Conservation (phyloP, 2,888 invertebrate species). For the Candidula unifasciata region DNA sequence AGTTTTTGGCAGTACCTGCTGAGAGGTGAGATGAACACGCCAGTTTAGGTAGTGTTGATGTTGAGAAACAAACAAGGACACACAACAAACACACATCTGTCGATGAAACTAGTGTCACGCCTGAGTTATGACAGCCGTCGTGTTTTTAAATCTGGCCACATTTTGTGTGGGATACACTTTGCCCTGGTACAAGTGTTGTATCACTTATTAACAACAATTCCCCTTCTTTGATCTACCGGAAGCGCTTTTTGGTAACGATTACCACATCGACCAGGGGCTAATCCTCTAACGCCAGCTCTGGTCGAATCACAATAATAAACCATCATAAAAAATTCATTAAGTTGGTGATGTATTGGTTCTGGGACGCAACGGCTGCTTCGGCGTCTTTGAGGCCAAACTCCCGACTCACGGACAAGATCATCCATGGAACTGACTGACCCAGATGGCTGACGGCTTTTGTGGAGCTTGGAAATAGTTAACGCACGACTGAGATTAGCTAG, state of each 20-base stretch:
- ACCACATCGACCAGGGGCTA: constrained; percentile 27
- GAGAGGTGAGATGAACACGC: too few species aligned
- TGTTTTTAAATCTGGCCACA: too few species aligned
- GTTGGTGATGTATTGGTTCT: constrained; percentile 15
- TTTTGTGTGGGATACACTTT: neutral
- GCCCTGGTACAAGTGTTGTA: neutral
- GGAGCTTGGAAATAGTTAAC: neutral
- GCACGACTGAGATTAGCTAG: neutral
- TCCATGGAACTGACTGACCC: constrained; percentile 18
- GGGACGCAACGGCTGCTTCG: neutral
- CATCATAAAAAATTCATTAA: constrained; percentile 23
- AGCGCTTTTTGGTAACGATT: constrained; percentile 26
- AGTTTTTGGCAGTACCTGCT: too few species aligned
- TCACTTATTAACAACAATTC: neutral
- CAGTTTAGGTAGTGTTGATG: too few species aligned
- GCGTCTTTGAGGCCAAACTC: neutral
- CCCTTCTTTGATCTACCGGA: constrained; percentile 33
- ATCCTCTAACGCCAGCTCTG: constrained; percentile 16
- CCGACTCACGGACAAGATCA: neutral
- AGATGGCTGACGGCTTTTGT: constrained; percentile 17
- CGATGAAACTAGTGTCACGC: too few species aligned
- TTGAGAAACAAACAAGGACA: too few species aligned
- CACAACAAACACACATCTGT: too few species aligned
- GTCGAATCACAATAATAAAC: constrained; percentile 31
- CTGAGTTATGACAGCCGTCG: too few species aligned